Conservation (phyloP, 1,140 invertebrate genomes). For the Drosophila mayri region DNA sequence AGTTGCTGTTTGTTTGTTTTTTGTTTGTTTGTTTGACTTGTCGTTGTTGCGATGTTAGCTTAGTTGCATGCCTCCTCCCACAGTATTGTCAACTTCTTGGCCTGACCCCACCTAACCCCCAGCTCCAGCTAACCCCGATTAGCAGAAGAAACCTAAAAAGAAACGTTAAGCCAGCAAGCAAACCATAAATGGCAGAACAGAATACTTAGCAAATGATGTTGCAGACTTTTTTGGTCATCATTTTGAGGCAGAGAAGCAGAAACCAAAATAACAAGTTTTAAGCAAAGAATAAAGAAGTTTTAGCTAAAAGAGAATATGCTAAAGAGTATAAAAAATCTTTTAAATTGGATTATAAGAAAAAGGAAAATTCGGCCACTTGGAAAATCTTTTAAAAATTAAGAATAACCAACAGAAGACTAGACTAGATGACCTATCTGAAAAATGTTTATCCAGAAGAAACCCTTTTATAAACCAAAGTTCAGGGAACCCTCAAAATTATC, state of each 20-base stretch:
- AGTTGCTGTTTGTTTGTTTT: constrained; percentile 36
- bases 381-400: neutral
- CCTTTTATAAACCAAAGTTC: no score
- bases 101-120: constrained; percentile 41
- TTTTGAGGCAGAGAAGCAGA: neutral
- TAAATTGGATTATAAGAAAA: neutral
- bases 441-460: neutral
- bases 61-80: constrained; percentile 50
- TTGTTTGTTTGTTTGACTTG: constrained; percentile 30
- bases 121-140: constrained; percentile 27
- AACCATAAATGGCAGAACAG: constrained; percentile 28
- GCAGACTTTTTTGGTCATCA: constrained; percentile 23
- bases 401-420: neutral
- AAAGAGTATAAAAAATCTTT: neutral
- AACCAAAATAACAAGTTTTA: neutral
- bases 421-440: no score
- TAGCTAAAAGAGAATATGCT: neutral
- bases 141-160: constrained; percentile 16
- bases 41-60: constrained; percentile 35
- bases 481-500: constrained; percentile 13
- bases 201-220: constrained; percentile 42
- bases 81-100: constrained; percentile 72
- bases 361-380: neutral
- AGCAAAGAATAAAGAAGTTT: neutral
- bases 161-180: constrained; percentile 11